phyloP scores from a whole-genome alignment of 2,113 vertebrate genomes.

The Otolemur garnettii region DNA sequence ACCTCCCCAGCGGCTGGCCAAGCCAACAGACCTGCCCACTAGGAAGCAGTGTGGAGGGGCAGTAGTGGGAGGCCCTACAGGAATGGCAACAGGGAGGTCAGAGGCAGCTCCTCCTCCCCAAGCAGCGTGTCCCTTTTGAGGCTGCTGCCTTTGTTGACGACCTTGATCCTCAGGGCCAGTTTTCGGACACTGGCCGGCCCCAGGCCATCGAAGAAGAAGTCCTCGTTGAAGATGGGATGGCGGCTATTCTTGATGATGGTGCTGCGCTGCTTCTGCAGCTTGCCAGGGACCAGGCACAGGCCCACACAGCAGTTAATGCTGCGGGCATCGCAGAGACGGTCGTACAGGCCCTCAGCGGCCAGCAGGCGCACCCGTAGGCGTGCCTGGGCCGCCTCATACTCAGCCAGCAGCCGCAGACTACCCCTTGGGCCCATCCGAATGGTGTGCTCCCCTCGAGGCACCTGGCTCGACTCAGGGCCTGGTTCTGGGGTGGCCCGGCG shows the following conservation, averaged over 20 bases:
- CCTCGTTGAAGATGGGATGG: slow-evolving; percentile 97
- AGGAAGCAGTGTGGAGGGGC: not conserved
- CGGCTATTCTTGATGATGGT: slow-evolving; percentile 98
- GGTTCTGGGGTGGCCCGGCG: slow-evolving; percentile 83
- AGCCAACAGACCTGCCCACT: accelerated
- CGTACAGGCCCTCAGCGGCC: slow-evolving; percentile 94
- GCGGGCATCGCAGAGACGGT: slow-evolving; percentile 92
- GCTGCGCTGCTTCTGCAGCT: slow-evolving; percentile 98
- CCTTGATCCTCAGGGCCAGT: slow-evolving; percentile 96
- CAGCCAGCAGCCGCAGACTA: slow-evolving; percentile 91
- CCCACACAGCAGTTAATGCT: slow-evolving; percentile 98
- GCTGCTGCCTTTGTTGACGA: slow-evolving; percentile 98
- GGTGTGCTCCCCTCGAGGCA: slow-evolving; percentile 89
- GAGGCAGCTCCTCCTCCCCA: slow-evolving; percentile 94
- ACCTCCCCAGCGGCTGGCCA: not conserved
- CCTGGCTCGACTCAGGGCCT: not conserved
- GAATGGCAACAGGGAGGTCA: slow-evolving; percentile 91
- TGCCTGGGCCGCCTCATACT: slow-evolving; percentile 93
- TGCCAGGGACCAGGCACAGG: slow-evolving; percentile 96
- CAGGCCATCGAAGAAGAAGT: slow-evolving; percentile 98
- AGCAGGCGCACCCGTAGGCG: slow-evolving; percentile 94
- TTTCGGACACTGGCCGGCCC: slow-evolving; percentile 92
- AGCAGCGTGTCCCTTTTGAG: slow-evolving; percentile 96
- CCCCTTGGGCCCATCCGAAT: slow-evolving; percentile 93
- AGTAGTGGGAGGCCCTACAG: slow-evolving; percentile 68